phyloP scores from a whole-genome alignment of 2,888 invertebrate genomes.

The Drosophila incognita region DNA sequence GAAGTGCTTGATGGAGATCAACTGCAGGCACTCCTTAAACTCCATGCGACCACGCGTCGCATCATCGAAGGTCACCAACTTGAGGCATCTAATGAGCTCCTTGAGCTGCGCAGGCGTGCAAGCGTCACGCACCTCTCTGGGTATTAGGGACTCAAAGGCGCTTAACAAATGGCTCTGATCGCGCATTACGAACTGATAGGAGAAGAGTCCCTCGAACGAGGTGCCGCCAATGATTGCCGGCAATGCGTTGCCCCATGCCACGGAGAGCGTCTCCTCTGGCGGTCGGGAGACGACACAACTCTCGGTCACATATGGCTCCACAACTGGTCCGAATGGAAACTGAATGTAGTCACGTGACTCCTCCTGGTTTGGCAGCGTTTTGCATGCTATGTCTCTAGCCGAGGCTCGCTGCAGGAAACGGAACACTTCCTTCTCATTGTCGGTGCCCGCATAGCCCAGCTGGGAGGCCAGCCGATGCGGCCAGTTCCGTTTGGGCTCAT shows the following conservation, averaged over 20 bases:
- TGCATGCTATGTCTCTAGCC: slow-evolving; percentile 53
- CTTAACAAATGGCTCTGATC: slow-evolving; percentile 51
- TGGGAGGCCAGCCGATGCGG: slow-evolving; percentile 78
- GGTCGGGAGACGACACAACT: slow-evolving; percentile 75
- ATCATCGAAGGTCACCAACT: slow-evolving; percentile 61
- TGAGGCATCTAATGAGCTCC: slow-evolving; percentile 56
- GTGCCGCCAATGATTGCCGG: slow-evolving; percentile 82
- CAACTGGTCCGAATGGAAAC: slow-evolving; percentile 77
- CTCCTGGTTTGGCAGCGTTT: slow-evolving; percentile 62
- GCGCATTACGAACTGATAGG: slow-evolving; percentile 61
- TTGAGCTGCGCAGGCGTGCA: slow-evolving; percentile 52
- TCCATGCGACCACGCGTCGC: slow-evolving; percentile 62
- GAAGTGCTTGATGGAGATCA: slow-evolving; percentile 73
- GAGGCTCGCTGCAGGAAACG: slow-evolving; percentile 63
- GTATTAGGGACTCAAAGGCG: slow-evolving; percentile 71
- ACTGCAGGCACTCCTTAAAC: slow-evolving; percentile 60
- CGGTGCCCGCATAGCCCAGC: slow-evolving; percentile 81
- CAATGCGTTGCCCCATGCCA: slow-evolving; percentile 81
- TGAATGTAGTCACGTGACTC: slow-evolving; percentile 68
- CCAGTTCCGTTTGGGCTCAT: slow-evolving; percentile 69
- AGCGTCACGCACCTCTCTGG: slow-evolving; percentile 62
- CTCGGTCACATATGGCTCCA: slow-evolving; percentile 80
- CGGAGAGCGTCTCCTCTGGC: slow-evolving; percentile 65
- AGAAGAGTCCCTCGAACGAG: slow-evolving; percentile 82
- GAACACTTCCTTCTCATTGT: slow-evolving; percentile 82